These are phyloP conservation scores for Neoarius graeffei DNA, from an alignment of 2,113 vertebrate species.

Conservation along the genomic window DNA sequence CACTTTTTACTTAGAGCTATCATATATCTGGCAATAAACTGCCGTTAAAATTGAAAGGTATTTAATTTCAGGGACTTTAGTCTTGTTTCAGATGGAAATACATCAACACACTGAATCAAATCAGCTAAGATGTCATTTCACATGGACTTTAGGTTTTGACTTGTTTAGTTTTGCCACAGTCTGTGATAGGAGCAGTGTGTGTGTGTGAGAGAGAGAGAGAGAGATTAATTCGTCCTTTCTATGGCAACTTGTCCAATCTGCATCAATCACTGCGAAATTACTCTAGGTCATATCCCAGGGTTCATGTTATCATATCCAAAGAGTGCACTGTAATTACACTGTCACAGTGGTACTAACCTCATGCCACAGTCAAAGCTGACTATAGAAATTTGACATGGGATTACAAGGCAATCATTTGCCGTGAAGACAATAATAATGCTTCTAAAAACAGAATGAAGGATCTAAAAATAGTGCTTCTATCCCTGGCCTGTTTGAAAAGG, in stretches of 20 bases:
- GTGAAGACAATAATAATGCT: background rate
- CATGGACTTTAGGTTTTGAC: background rate
- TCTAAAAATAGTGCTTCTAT: slow-evolving; percentile 42
- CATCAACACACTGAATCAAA: background rate
- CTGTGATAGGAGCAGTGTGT: background rate
- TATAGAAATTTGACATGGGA: background rate
- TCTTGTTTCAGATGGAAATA: background rate
- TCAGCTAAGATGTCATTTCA: background rate
- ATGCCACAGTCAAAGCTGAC: background rate
- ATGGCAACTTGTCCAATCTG: slow-evolving; percentile 27
- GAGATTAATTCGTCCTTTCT: slow-evolving; percentile 18
- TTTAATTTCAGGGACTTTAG: too few relatives aligned
- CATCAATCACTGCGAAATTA: background rate
- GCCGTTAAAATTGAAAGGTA: too few relatives aligned
- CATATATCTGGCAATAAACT: too few relatives aligned
- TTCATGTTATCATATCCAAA: slow-evolving; percentile 28
- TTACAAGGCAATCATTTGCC: slow-evolving; percentile 15
- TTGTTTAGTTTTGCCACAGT: background rate
- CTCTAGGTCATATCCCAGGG: background rate
- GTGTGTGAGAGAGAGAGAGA: background rate
- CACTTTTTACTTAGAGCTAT: too few relatives aligned
- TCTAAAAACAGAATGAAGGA: slow-evolving; percentile 5
- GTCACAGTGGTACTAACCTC: background rate
- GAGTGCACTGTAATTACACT: slow-evolving; percentile 14
- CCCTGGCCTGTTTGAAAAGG: slow-evolving; percentile 36